These are phyloP conservation scores for Pygoscelis adeliae DNA, from an alignment of 2,113 vertebrate genomes.

Conservation along the genomic window DNA sequence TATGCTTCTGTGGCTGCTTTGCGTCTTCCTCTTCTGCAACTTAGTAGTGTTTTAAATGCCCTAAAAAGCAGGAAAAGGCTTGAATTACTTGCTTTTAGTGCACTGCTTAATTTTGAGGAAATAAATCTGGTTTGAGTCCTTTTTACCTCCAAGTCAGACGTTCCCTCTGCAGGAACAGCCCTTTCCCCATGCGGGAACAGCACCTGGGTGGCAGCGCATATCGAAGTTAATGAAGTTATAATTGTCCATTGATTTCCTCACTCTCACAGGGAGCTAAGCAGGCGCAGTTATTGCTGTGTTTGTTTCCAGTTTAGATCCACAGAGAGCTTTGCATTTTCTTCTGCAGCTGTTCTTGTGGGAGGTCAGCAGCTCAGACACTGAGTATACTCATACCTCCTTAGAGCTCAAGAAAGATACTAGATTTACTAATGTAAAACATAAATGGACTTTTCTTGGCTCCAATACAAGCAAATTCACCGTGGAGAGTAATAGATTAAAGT, in stretches of 20 bases:
- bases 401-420: not conserved
- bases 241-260: not conserved
- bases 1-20: not conserved
- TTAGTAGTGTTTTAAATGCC: not conserved
- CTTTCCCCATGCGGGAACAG: accelerated
- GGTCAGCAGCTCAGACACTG: not conserved
- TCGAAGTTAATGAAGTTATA: not conserved
- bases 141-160: not conserved
- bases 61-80: not conserved
- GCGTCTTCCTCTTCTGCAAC: not conserved
- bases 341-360: not conserved
- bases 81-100: not conserved
- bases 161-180: not conserved
- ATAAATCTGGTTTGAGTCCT: not conserved
- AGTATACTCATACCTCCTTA: not conserved
- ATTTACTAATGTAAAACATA: not conserved
- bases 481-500: not conserved
- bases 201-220: not conserved
- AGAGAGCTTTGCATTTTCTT: not conserved
- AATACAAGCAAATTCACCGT: not conserved
- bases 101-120: not conserved
- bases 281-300: not conserved
- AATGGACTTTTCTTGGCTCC: not conserved
- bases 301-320: not conserved
- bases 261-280: not conserved